Evolutionary conservation across 2,113 vertebrate genomes (phyloP).

Genomic region (Poeciliopsis occidentalis): DNA sequence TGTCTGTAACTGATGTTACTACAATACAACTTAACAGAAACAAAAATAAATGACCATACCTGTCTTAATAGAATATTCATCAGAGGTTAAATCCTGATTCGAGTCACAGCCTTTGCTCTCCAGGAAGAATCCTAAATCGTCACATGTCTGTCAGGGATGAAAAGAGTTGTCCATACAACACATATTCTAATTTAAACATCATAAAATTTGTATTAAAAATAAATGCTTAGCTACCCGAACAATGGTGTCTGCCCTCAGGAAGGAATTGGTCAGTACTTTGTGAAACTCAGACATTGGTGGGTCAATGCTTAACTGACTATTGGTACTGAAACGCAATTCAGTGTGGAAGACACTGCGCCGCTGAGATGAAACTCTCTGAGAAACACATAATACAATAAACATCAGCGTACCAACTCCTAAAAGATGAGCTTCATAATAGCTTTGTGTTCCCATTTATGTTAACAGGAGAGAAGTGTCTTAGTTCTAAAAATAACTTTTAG

Average conservation of each 20-base stretch:
- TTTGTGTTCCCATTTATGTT: background rate
- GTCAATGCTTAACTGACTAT: slow-evolving; percentile 60
- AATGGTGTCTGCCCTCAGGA: slow-evolving; percentile 62
- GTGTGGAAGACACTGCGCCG: slow-evolving; percentile 69
- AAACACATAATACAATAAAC: background rate
- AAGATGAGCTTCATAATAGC: background rate
- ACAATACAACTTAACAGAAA: background rate
- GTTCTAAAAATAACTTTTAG: background rate
- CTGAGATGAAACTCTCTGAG: slow-evolving; percentile 52
- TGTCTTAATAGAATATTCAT: background rate
- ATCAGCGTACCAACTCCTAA: background rate
- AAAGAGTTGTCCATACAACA: background rate
- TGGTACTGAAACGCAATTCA: slow-evolving; percentile 69
- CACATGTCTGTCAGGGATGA: slow-evolving; percentile 66
- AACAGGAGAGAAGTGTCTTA: background rate
- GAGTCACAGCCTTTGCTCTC: slow-evolving; percentile 25
- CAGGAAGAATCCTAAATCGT: slow-evolving; percentile 59
- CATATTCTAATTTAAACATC: background rate
- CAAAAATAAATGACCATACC: slow-evolving; percentile 18
- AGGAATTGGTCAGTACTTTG: slow-evolving; percentile 56
- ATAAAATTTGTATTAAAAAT: background rate
- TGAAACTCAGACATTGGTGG: slow-evolving; percentile 74
- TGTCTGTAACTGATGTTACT: background rate
- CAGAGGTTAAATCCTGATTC: slow-evolving; percentile 11
- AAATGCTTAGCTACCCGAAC: slow-evolving; percentile 69